phyloP scores from a whole-genome alignment of 2,888 invertebrate genomes.

The Conchocele bisecta region DNA sequence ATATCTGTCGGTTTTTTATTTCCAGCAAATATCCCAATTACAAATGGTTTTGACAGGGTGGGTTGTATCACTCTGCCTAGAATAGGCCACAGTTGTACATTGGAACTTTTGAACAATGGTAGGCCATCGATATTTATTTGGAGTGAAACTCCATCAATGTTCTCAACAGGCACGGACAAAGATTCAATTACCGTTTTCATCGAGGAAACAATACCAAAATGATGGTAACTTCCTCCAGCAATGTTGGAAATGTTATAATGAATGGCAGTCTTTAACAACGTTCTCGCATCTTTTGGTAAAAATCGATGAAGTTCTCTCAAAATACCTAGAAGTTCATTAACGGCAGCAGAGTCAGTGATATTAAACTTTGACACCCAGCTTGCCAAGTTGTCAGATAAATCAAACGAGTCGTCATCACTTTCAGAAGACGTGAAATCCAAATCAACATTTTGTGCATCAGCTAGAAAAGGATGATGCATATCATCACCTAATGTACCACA shows the following conservation, averaged over 20 bases:
- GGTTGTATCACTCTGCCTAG: constrained; percentile 13
- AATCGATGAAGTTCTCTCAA: constrained; percentile 3
- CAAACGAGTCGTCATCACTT: too few species aligned
- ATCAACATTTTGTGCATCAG: too few species aligned
- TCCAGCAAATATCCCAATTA: constrained; percentile 40
- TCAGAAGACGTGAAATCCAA: too few species aligned
- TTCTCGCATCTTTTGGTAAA: constrained; percentile 35
- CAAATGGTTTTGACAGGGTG: constrained; percentile 23
- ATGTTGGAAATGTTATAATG: background rate
- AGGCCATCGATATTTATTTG: constrained; percentile 25
- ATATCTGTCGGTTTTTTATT: constrained; percentile 31
- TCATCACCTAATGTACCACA: too few species aligned
- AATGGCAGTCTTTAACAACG: constrained; percentile 13
- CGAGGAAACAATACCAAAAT: background rate
- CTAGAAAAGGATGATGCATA: too few species aligned
- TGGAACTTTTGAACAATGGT: constrained; percentile 38
- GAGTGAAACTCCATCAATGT: background rate
- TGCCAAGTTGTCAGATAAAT: background rate
- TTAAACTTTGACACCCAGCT: constrained; percentile 12
- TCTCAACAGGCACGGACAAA: background rate
- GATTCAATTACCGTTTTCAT: background rate
- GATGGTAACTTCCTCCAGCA: constrained; percentile 6
- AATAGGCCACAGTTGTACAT: constrained; percentile 42
- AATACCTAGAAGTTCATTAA: constrained; percentile 13
- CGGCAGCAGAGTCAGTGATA: constrained; percentile 13